Conservation (phyloP, 92 coral and sea anemone genomes). For the Ricordea florida region DNA sequence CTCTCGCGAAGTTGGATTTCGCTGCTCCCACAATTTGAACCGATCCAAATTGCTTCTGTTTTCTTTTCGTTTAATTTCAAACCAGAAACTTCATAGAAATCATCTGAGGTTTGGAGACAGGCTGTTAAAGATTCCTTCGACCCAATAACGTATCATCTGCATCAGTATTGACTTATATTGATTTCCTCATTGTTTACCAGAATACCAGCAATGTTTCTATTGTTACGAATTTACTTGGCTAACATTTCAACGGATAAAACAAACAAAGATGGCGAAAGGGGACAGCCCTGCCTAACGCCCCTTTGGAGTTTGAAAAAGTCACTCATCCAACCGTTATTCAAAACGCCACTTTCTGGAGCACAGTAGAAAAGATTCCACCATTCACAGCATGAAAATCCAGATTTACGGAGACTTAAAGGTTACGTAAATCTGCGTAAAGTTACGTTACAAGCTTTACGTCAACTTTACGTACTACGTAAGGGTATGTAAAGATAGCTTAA, state of each 20-base stretch:
- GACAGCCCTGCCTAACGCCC: slow-evolving; percentile 34
- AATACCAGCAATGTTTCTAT: background rate
- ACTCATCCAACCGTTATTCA: slow-evolving; percentile 23
- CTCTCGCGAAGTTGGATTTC: background rate
- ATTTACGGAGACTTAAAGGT: no score
- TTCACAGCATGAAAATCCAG: no score
- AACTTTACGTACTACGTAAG: no score
- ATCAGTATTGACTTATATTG: slow-evolving; percentile 5
- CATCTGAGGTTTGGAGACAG: background rate
- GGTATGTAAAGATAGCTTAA: no score
- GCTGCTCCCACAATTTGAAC: background rate
- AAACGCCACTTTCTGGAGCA: slow-evolving; percentile 1
- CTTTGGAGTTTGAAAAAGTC: slow-evolving; percentile 6
- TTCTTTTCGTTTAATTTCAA: slow-evolving; percentile 1
- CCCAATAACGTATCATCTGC: slow-evolving; percentile 10
- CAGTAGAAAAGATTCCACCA: background rate
- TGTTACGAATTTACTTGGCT: background rate
- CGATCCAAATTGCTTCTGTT: slow-evolving; percentile 27
- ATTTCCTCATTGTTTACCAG: background rate
- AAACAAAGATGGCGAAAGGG: slow-evolving; percentile 10
- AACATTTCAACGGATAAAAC: slow-evolving; percentile 3
- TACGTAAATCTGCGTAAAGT: no score
- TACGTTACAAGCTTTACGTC: no score
- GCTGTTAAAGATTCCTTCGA: slow-evolving; percentile 4
- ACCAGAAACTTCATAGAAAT: slow-evolving; percentile 13